Evolutionary conservation across 2,113 vertebrate species (phyloP), one percentile per base, ranked within the genome.

Genomic region (Narcine bancroftii): DNA sequence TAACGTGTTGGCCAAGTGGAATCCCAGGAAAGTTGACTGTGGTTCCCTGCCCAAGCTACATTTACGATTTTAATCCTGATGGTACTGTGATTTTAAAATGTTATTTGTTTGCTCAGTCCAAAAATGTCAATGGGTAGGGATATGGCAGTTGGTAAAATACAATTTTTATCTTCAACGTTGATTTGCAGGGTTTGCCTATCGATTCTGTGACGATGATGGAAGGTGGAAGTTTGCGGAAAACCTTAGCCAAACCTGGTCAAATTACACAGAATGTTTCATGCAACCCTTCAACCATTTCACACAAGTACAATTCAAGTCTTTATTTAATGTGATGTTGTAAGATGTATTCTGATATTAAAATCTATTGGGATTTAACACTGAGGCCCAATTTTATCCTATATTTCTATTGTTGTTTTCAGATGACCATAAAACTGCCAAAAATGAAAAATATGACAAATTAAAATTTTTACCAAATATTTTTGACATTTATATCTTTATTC

Each of bases 51-150:
- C 97, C 97, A 33, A 92, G 94, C 93, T 98, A 98, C 93, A 94
- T 98, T 93, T 97, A 97, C 73, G 97, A 98, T 94, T 98, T 98
- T 95, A 97, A 98, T 94, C 97, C 98, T 93, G 96, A 96, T 95
- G 97, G 97, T 98, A 95, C 47, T 71, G n/a, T 60, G 63, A n/a
- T 21, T 89, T 42, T 89, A 33, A 81, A 50, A 81, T 3, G 11
- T 53, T 45, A 53, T 9, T 50, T 53, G 3, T 29, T 83, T 53
- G 92, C 56, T 17, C 7, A 42, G 0, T 81, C 29, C 10, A 53
- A 13, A 36, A 45, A 45, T 71, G 17, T 63, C 47, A 56, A 26
- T 24, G 29, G 50, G 26, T n/a, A 92, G 69, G 2, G 47, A 92
- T 2, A 29, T 50, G 19, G 15, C 53, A 56, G 50, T 33, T 53